These are phyloP conservation scores for Hermaeophaga mercurialis DNA, from an alignment of 2,888 invertebrate genomes.

Conservation along the genomic window DNA sequence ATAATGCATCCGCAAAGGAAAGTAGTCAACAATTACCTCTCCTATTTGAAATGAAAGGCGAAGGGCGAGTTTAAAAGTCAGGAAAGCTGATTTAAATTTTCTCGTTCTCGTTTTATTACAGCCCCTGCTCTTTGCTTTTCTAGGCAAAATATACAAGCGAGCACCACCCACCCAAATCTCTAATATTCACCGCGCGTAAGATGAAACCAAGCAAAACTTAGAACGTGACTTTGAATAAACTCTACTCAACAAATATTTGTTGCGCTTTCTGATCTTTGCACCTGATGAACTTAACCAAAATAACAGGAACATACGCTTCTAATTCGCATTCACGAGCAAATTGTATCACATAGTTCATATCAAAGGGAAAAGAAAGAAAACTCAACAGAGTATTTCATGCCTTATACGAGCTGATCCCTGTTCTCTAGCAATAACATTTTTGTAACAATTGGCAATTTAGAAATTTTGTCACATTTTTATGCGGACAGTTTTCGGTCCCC, in stretches of 20 bases:
- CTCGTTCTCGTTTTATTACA: constrained; percentile 42
- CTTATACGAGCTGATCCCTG: too few species aligned
- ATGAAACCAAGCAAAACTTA: constrained; percentile 56
- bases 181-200: constrained; percentile 54
- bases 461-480: too few species aligned
- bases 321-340: too few species aligned
- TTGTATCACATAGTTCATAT: too few species aligned
- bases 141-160: constrained; percentile 38
- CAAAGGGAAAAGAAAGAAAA: too few species aligned
- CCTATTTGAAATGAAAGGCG: constrained; percentile 7
- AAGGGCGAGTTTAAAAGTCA: constrained; percentile 9
- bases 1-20: constrained; percentile 11
- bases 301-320: too few species aligned
- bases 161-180: constrained; percentile 33
- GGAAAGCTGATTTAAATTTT: constrained; percentile 30
- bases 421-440: too few species aligned
- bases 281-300: constrained; percentile 49
- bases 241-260: constrained; percentile 56
- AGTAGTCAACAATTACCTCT: constrained; percentile 2
- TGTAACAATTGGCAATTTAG: too few species aligned
- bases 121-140: constrained; percentile 43
- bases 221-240: constrained; percentile 58
- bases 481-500: too few species aligned
- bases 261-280: constrained; percentile 55
- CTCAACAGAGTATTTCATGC: too few species aligned